Evolutionary conservation across 2,113 vertebrate genomes (phyloP).

Genomic region (Ophthalmolycus amberensis): DNA sequence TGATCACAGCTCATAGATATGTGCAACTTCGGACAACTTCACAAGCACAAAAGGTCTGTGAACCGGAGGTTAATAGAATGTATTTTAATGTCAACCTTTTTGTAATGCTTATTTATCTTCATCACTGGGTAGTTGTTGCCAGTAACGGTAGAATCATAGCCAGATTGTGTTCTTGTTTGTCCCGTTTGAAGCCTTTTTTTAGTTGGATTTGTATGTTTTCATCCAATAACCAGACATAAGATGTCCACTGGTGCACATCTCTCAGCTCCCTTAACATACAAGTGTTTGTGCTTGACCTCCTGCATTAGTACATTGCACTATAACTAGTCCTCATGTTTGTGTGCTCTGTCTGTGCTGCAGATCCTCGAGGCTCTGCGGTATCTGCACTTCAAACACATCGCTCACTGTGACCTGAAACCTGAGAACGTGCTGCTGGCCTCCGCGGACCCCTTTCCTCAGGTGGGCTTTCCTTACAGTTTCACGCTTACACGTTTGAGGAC

Average conservation of each 20-base stretch:
- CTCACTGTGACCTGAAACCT: constrained; percentile 86
- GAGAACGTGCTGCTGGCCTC: constrained; percentile 84
- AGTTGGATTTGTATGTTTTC: not conserved
- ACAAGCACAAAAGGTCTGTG: too few species aligned
- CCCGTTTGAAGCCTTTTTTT: not conserved
- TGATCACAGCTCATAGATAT: too few species aligned
- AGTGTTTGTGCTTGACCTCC: not conserved
- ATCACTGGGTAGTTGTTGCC: not conserved
- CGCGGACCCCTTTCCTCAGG: constrained; percentile 82
- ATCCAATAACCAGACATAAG: not conserved
- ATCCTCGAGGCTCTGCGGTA: constrained; percentile 83
- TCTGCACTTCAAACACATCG: constrained; percentile 82
- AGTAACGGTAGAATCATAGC: too few species aligned
- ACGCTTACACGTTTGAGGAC: not conserved
- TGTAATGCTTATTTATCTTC: not conserved
- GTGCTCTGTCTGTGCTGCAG: constrained; percentile 44
- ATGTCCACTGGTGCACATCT: too few species aligned
- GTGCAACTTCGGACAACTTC: not conserved
- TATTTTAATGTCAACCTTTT: too few species aligned
- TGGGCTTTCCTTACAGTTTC: constrained; percentile 13
- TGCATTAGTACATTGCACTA: not conserved
- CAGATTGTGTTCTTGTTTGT: not conserved
- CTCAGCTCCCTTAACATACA: not conserved
- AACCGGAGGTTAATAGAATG: too few species aligned
- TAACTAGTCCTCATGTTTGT: not conserved